These are phyloP conservation scores for Ceratotherium simum DNA, from an alignment of 2,113 vertebrate genomes.

Conservation along the genomic window DNA sequence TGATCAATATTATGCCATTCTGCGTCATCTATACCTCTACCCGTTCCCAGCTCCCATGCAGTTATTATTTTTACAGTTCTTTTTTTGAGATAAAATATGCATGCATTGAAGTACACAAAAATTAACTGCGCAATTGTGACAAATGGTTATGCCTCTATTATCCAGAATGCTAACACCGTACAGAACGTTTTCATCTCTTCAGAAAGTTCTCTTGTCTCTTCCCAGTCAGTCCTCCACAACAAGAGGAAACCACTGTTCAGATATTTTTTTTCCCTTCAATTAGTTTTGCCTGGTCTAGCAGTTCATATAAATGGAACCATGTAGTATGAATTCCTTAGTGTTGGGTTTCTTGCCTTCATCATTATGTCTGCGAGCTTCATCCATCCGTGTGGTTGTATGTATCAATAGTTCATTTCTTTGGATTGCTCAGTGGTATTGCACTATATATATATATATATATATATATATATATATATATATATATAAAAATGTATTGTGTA, in stretches of 20 bases:
- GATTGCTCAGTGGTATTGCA: rapidly evolving
- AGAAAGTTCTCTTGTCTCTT: not conserved
- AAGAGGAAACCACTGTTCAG: no score
- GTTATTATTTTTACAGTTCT: no score
- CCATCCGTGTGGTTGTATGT: rapidly evolving
- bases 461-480: no score
- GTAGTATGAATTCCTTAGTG: rapidly evolving
- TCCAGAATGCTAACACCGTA: no score
- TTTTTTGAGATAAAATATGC: not conserved
- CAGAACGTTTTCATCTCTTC: not conserved
- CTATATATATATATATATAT: no score
- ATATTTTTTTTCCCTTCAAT: rapidly evolving
- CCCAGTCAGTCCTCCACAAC: not conserved
- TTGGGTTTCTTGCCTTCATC: rapidly evolving
- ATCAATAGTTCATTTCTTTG: rapidly evolving
- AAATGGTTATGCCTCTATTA: not conserved
- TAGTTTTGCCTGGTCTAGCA: not conserved
- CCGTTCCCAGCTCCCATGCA: rapidly evolving
- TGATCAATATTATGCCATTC: rapidly evolving
- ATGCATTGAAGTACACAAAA: not conserved
- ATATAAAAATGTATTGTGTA: not conserved
- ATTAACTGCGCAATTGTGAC: no score
- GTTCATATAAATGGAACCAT: not conserved
- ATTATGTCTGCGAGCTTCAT: not conserved
- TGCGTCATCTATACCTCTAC: rapidly evolving